Evolutionary conservation across 2,797 vertebrate genomes (phyloP), one percentile per base, ranked within the genome.

Genomic region (Buphagus erythrorhynchus): DNA sequence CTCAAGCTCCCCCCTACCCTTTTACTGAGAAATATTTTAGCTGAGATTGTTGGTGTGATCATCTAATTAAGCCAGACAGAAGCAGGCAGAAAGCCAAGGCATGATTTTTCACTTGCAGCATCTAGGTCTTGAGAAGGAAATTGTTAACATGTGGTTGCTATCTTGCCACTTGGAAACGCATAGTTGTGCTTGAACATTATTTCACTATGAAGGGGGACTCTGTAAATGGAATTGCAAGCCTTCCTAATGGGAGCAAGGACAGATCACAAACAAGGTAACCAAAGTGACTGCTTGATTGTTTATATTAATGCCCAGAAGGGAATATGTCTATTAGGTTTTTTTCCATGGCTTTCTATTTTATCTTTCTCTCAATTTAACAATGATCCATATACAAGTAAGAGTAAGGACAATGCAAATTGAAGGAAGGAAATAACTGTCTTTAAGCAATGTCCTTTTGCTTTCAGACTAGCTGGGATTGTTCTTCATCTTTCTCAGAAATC

Each of bases 311-410:
- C 74, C 88, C 82, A 61, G 83, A 86, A 96, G 96, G 94, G 81
- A 97, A 78, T 89, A 80, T 29, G 40, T 76, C 88, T 82, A 68
- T 65, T 91, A 92, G 51, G 5, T 72, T 91, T 88, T 88, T 93
- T 94, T 46, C 55, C 29, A 13, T 88, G 69, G 71, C 40, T 96
- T 95, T 94, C 91, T 82, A 45, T 95, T 96, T 91, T 97, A 57
- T 54, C 68, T 40, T 69, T 48, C 68, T 92, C 86, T 95, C 76
- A 62, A 52, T 92, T 90, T 94, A 83, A 92, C 90, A 96, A 86
- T 73, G 72, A 93, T 93, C 85, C 42, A 55, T 22, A 62, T 63
- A 52, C 16, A 66, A 88, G 87, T 73, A 97, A 94, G 54, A 58
- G 40, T 65, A 79, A 80, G 43, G 86, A 42, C 54, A 62, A 58